Base-by-base conservation (phyloP, 2,888 invertebrate species). In the Troglohyphantes excavatus region DNA sequence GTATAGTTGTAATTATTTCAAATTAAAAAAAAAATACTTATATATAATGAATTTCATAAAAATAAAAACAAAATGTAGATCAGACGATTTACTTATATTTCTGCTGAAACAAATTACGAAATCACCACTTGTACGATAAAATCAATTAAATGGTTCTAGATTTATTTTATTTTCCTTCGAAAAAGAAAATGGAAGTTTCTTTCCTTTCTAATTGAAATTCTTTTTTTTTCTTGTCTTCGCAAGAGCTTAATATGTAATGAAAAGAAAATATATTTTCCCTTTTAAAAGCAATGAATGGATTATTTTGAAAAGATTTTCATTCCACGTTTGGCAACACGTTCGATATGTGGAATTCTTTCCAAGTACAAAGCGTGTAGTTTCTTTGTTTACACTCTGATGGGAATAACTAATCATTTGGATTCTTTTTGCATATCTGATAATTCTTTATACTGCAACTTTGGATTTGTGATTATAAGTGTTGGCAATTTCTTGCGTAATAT, bases 111-210 rank as follows among this genome's bases (percentile, higher is more conserved):
- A 53, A 53, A 53, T 53, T 53, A 53, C 2, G 5, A 39, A 39
- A 11, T 39, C 13, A 7, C 17, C 17, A 53, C 2, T 17, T n/a
- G 17, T 53, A 17, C n/a, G 26, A 39, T 21, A 46, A 72, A 46
- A 72, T 72, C 72, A 72, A 72, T 72, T 46, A 46, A 72, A 72
- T n/a, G 46, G n/a, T 23, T 7, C 23, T 26, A 27, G n/a, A 46
- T 46, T 53, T 53, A 53, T 53, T 46, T 53, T 53, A 53, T 53
- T n/a, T 46, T 27, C 21, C 19, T 39, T 70, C 39, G 2, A 17
- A 13, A 68, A 33, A 33, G 39, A 53, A 72, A 46, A 72, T 72
- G 17, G 27, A 46, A 46, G 26, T 46, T 72, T 72, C 46, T 27
- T 53, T 27, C 46, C 13, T 27, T 72, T 72, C 46, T 72, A n/a